phyloP scores from a whole-genome alignment of 2,113 vertebrate genomes.

The Oreotragus oreotragus region DNA sequence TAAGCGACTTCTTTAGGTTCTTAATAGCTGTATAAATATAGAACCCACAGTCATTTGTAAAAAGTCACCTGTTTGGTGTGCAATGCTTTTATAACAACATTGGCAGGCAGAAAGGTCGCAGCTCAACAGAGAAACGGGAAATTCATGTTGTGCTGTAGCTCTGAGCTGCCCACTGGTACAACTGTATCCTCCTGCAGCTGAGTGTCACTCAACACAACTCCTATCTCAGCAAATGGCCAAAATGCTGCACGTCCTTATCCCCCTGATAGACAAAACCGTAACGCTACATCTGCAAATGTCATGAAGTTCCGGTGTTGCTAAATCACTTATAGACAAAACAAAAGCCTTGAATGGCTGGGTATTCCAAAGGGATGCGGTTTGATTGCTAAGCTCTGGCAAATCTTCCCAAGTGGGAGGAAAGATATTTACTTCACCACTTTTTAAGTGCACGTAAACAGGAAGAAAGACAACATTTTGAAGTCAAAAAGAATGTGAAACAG shows the following conservation, averaged over 20 bases:
- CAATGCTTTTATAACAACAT: background rate
- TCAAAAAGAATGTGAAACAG: background rate
- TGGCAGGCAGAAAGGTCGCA: background rate
- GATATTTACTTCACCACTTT: background rate
- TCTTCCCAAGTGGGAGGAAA: background rate
- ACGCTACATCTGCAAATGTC: background rate
- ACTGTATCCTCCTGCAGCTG: rapidly evolving
- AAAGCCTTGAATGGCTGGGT: background rate
- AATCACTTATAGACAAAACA: background rate
- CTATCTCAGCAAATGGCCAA: background rate
- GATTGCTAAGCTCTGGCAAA: background rate
- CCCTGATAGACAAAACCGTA: background rate
- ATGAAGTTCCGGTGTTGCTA: background rate
- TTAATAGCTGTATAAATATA: background rate
- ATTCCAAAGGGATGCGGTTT: background rate
- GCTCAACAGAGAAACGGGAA: background rate
- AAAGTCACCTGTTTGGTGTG: background rate
- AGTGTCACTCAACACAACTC: rapidly evolving
- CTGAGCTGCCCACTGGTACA: background rate
- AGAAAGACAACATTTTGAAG: background rate
- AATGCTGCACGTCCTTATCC: rapidly evolving
- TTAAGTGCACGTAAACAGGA: background rate
- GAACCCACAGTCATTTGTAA: background rate
- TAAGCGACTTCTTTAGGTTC: constrained; percentile 30
- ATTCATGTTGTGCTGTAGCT: rapidly evolving